Evolutionary conservation across 2,113 vertebrate genomes (phyloP), one percentile per base, ranked within the genome.

Genomic region (Apaloderma vittatum): DNA sequence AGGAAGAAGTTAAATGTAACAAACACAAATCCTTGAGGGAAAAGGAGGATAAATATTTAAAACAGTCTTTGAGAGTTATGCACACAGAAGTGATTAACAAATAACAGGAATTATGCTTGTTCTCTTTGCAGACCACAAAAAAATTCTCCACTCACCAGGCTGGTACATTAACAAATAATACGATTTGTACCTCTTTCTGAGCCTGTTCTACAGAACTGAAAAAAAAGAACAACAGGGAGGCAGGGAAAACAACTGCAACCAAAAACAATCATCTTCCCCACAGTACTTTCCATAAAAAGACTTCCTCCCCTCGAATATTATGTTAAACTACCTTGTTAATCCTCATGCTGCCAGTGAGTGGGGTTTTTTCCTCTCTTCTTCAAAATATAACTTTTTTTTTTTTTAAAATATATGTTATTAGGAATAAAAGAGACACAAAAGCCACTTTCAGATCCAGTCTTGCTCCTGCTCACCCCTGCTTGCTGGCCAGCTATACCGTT

Each of bases 151-250:
- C 88, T 95, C 70, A 73, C 80, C 81, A 87, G 84, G 67, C 21
- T 79, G 66, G 58, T 66, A 85, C 74, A 92, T 95, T 95, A 96
- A 84, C 77, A 96, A 97, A 96, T 96, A 96, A 87, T 91, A 63
- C 52, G 55, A 95, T 93, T 96, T 90, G 77, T 91, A 80, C 92
- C 84, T 63, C 61, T 93, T 94, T 94, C 80, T 94, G 46, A 75
- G 77, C 49, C 74, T 85, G 36, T 80, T 89, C 72, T 51, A 70
- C 34, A 94, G 51, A 89, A 94, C 29, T 15, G 51, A 63, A 92
- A 89, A 89, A 86, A 94, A 92, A 86, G 58, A 92, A 32, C 73
- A 88, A 86, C 58, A 37, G 94, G 92, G 75, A 95, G 20, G 62
- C 80, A 93, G 55, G 46, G 74, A 88, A 96, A 97, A 97, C 80